phyloP scores from a whole-genome alignment of 2,888 invertebrate species.

The Caenorhabditis sp. region DNA sequence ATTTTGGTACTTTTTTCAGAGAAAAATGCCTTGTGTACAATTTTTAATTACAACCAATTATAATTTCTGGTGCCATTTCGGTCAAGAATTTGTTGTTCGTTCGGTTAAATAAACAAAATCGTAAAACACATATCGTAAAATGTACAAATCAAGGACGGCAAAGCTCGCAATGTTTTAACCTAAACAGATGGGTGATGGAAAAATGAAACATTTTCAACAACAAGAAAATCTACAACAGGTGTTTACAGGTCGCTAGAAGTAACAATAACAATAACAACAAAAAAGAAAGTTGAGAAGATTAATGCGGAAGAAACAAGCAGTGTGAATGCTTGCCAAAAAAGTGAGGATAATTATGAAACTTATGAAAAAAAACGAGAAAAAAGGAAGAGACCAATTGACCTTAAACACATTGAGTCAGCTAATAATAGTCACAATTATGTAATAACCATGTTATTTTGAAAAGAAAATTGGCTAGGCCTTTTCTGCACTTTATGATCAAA shows the following conservation, averaged over 20 bases:
- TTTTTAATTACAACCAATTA: not conserved
- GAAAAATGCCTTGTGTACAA: constrained; percentile 2
- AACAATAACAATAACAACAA: not conserved
- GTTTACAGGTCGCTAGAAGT: not conserved
- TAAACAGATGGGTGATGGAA: not conserved
- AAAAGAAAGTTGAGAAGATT: not conserved
- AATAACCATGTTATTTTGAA: not conserved
- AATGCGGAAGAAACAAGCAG: not conserved
- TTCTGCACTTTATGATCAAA: too few relatives aligned
- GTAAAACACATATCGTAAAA: too few relatives aligned
- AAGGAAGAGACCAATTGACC: not conserved
- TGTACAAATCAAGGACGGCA: too few relatives aligned
- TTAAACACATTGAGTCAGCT: not conserved
- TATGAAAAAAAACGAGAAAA: not conserved
- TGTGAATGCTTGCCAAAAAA: not conserved
- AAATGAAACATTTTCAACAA: not conserved
- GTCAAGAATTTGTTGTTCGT: not conserved
- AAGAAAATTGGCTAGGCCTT: not conserved
- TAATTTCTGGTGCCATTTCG: too few relatives aligned
- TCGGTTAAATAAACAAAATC: not conserved
- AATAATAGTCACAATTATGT: not conserved
- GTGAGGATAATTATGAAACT: not conserved
- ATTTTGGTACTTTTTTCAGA: not conserved
- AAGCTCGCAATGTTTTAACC: not conserved
- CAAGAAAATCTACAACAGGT: not conserved